phyloP scores from a whole-genome alignment of 2,888 invertebrate species.

The Acholoe squamosa region DNA sequence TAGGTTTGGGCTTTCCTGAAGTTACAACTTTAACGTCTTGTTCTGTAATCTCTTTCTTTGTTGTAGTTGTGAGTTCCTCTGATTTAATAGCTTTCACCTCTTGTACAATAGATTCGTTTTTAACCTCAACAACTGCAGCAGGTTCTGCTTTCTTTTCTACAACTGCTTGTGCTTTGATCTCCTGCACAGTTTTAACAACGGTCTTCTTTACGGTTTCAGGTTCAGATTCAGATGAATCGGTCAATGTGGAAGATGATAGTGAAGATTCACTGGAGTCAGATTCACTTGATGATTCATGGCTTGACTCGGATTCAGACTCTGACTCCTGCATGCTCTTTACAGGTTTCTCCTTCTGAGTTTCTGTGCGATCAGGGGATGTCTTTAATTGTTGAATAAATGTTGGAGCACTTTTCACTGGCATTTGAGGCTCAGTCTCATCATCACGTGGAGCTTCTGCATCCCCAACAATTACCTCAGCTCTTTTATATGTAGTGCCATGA shows the following conservation, averaged over 20 bases:
- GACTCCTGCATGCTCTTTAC: not conserved
- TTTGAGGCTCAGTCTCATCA: not conserved
- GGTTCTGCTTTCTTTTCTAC: not conserved
- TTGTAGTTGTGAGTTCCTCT: not conserved
- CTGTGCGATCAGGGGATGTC: not conserved
- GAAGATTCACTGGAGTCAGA: not conserved
- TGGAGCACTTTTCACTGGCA: not conserved
- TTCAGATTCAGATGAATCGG: not conserved
- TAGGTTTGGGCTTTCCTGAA: not conserved
- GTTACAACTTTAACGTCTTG: not conserved
- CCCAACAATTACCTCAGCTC: constrained; percentile 52
- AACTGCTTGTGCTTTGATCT: not conserved
- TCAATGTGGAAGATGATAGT: not conserved
- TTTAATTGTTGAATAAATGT: not conserved
- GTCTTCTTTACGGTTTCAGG: not conserved
- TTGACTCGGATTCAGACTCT: not conserved
- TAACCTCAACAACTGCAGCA: too few relatives aligned
- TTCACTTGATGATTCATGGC: not conserved
- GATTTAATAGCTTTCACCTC: not conserved
- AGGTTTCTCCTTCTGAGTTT: not conserved
- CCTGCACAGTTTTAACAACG: not conserved
- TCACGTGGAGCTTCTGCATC: constrained; percentile 9
- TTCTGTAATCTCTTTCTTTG: not conserved
- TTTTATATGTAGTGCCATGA: constrained; percentile 58
- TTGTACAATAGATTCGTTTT: not conserved